phyloP scores from a whole-genome alignment of 2,888 invertebrate species.

The Tetheella fluctuosa region DNA sequence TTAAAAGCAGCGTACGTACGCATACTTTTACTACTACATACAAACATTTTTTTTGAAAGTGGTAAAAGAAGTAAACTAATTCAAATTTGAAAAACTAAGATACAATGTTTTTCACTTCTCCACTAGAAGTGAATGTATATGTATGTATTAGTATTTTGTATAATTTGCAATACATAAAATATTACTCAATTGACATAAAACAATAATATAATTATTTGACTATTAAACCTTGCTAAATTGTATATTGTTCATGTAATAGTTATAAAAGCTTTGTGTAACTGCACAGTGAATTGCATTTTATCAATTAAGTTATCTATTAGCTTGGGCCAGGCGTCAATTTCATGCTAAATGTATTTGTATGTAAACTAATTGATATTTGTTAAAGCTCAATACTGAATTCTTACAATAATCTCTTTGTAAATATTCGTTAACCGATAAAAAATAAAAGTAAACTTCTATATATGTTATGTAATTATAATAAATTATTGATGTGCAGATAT shows the following conservation, averaged over 20 bases:
- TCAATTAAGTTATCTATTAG: constrained; percentile 41
- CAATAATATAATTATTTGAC: constrained; percentile 9
- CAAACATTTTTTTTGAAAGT: neutral
- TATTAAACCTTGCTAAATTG: neutral
- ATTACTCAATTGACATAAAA: neutral
- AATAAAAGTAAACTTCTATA: too few relatives aligned
- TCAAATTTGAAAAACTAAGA: too few relatives aligned
- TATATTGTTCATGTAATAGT: constrained; percentile 14
- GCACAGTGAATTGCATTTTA: constrained; percentile 18
- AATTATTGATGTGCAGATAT: too few relatives aligned
- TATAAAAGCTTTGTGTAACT: neutral
- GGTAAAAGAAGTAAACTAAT: too few relatives aligned
- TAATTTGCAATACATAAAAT: neutral
- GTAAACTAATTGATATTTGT: constrained; percentile 19
- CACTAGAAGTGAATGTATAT: too few relatives aligned
- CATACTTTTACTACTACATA: constrained; percentile 16
- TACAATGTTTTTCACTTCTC: too few relatives aligned
- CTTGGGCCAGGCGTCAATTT: constrained; percentile 29
- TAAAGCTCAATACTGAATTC: constrained; percentile 17
- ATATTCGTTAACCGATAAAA: too few relatives aligned
- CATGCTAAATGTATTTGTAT: constrained; percentile 22
- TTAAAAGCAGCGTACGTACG: constrained; percentile 31
- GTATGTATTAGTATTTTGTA: too few relatives aligned
- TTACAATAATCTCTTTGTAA: too few relatives aligned
- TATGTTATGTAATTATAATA: too few relatives aligned